Base-by-base conservation (phyloP, 2,888 invertebrate genomes). In the Drosophila sordidapex region DNA sequence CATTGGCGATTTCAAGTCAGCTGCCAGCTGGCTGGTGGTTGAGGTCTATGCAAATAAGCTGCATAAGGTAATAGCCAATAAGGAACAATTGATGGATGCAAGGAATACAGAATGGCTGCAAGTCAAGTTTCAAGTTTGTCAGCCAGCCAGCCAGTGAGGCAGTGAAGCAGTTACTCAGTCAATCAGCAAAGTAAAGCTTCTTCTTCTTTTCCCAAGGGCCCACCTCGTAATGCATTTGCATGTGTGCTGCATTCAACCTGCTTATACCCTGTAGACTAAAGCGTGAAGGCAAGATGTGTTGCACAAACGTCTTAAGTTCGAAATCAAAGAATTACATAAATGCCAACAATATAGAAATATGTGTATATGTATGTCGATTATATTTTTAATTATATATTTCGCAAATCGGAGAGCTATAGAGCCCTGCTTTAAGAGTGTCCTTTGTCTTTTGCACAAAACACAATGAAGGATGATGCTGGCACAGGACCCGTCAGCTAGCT, bases 41-140 rank as follows among this genome's bases (percentile, higher is more conserved):
- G 8, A 4, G 27, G 18, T 10, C 27, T 35, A 21, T 70, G 70
- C 57, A 49, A 18, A 38, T 48, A 70, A 38, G 46, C 15, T 31
- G 40, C 66, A 46, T 31, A 33, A 18, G 57, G 57, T 70, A 67
- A 67, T 54, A n/a, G 70, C 54, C 67, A 48, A 67, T 33, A 56
- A 48, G 33, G 70, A 48, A 56, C 67, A 70, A 56, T 67, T 70
- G 67, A 38, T 33, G 54, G 31, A 6, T 56, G 70, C 38, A 57
- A 6, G 29, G 70, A 38, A 54, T 31, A 31, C 21, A 31, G 46
- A 38, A 36, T 15, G 25, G 69, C 57, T 33, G 27, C 48, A 48
- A 70, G 48, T 40, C 70, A 71, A 70, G 49, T 31, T 35, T 56
- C 57, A 71, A 70, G 71, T 25, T 40, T 27, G 38, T 27, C 18